Evolutionary conservation across 2,113 vertebrate genomes (phyloP).

Genomic region (Tichodroma muraria): DNA sequence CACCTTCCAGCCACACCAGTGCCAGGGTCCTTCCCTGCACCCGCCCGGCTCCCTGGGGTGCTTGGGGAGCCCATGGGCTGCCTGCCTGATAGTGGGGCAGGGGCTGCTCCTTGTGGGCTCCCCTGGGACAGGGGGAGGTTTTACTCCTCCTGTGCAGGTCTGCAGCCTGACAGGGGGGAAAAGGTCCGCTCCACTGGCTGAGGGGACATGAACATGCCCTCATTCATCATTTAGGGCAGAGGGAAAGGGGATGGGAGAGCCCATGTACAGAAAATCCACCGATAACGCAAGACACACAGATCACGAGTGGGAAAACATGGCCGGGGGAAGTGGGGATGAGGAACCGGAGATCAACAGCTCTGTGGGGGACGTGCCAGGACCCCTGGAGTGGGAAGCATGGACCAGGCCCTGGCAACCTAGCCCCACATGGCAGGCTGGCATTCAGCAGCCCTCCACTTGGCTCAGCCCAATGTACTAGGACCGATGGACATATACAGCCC

Average conservation of each 20-base stretch:
- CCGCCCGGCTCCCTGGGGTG: not conserved
- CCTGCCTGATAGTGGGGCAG: accelerated
- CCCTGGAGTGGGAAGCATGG: not conserved
- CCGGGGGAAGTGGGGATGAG: not conserved
- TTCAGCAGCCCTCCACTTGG: not conserved
- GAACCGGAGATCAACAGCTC: not conserved
- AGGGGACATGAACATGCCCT: not conserved
- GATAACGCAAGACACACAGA: not conserved
- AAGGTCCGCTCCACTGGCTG: not conserved
- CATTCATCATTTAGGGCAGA: not conserved
- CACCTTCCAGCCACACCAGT: not conserved
- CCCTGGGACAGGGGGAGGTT: not conserved
- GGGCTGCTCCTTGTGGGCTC: accelerated
- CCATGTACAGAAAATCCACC: not conserved
- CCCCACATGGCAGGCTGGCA: not conserved
- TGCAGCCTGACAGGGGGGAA: not conserved
- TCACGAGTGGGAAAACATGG: not conserved
- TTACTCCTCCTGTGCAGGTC: not conserved
- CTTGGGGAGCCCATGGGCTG: not conserved
- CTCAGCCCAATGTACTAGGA: not conserved
- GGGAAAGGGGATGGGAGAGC: not conserved
- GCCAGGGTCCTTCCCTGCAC: not conserved
- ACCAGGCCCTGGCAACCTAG: not conserved
- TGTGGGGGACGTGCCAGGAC: accelerated
- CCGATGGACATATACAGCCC: not conserved